Evolutionary conservation across 2,888 invertebrate species (phyloP).

Genomic region (Nesidiocoris tenuis): DNA sequence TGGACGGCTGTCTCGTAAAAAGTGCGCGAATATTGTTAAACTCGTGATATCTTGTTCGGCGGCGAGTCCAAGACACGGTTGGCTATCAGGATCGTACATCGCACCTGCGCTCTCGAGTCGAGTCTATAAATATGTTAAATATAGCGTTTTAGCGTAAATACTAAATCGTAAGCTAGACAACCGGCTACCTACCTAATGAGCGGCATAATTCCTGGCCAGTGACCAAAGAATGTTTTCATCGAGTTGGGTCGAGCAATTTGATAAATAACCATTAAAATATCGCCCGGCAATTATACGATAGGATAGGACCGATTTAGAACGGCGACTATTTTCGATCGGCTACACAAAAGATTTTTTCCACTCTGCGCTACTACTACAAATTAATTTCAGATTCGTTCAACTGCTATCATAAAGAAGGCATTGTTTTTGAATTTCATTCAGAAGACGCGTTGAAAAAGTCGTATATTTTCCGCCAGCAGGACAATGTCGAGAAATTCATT

Average conservation of each 20-base stretch:
- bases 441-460: no score
- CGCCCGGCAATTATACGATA: neutral
- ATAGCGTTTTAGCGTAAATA: slow-evolving; percentile 27
- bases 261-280: slow-evolving; percentile 1
- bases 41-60: neutral
- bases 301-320: no score
- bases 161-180: slow-evolving; percentile 32
- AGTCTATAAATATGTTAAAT: slow-evolving; percentile 24
- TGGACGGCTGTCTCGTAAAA: neutral
- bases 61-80: neutral
- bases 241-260: slow-evolving; percentile 18
- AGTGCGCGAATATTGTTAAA: neutral
- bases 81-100: neutral
- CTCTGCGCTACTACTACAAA: neutral
- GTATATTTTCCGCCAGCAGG: no score
- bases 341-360: slow-evolving; percentile 4
- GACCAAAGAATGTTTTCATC: slow-evolving; percentile 39
- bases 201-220: slow-evolving; percentile 35
- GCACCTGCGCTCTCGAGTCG: neutral
- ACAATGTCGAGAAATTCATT: no score
- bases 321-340: no score
- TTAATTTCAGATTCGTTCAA: slow-evolving; percentile 5
- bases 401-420: slow-evolving; percentile 1
- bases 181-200: slow-evolving; percentile 36
- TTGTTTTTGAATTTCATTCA: slow-evolving; percentile 10